Evolutionary conservation across 2,113 vertebrate genomes (phyloP).

Genomic region (Neopipo cinnamomea): DNA sequence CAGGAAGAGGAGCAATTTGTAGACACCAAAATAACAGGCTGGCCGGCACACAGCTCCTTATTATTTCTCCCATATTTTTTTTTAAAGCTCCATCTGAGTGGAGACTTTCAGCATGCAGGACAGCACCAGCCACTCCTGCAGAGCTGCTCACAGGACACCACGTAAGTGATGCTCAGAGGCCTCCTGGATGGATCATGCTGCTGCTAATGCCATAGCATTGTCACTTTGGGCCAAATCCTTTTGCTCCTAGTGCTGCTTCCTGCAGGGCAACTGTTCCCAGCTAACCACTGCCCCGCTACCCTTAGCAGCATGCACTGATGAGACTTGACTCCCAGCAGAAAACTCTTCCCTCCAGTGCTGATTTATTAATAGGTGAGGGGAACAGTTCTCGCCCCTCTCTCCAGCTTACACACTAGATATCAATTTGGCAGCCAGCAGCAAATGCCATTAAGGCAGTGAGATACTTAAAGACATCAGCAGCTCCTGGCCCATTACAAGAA

Average conservation of each 20-base stretch:
- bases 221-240: background rate
- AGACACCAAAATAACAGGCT: background rate
- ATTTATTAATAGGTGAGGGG: background rate
- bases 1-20: background rate
- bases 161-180: background rate
- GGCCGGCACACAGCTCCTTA: background rate
- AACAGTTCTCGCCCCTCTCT: background rate
- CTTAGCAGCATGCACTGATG: background rate
- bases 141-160: background rate
- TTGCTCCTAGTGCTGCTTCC: background rate
- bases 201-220: background rate
- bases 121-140: background rate
- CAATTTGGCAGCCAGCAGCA: background rate
- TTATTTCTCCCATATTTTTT: background rate
- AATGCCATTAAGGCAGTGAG: background rate
- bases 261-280: background rate
- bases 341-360: background rate
- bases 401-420: background rate
- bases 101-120: background rate
- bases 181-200: background rate
- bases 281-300: background rate
- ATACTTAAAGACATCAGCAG: background rate
- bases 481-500: background rate
- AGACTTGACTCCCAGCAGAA: background rate
- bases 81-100: background rate